Evolutionary conservation across 2,113 vertebrate species (phyloP).

Genomic region (Cyanoliseus patagonus): DNA sequence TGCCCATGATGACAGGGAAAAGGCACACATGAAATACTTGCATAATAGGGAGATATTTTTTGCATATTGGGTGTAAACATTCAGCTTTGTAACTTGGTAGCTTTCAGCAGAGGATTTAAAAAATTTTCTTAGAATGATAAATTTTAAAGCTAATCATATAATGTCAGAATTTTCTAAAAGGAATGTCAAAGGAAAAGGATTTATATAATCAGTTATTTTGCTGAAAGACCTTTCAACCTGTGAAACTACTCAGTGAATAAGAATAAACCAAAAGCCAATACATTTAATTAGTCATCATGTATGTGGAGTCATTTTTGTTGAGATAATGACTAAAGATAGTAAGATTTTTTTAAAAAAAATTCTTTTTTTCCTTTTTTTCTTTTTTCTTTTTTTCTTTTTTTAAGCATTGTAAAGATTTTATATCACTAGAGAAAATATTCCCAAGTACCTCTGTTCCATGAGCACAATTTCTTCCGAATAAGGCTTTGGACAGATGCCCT

Average conservation of each 20-base stretch:
- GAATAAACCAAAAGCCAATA: background rate
- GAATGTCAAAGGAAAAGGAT: background rate
- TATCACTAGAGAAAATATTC: background rate
- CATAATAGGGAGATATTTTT: background rate
- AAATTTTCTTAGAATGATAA: background rate
- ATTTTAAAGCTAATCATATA: conserved; percentile 28
- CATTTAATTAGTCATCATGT: background rate
- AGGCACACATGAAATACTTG: background rate
- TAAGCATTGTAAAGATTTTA: background rate
- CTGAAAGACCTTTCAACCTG: background rate
- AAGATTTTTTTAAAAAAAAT: rapidly evolving
- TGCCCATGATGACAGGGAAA: background rate
- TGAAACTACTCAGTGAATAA: background rate
- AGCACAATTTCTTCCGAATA: background rate
- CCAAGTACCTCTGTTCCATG: background rate
- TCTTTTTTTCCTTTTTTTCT: rapidly evolving
- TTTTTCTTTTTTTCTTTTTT: rapidly evolving
- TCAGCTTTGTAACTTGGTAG: background rate
- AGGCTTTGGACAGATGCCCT: background rate
- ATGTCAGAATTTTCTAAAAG: conserved; percentile 18
- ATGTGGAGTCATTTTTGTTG: background rate
- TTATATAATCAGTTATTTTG: background rate
- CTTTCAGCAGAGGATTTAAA: background rate
- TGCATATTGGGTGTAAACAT: background rate
- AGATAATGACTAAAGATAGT: background rate